phyloP scores from a whole-genome alignment of 2,113 vertebrate species.

The Tupaia tana region DNA sequence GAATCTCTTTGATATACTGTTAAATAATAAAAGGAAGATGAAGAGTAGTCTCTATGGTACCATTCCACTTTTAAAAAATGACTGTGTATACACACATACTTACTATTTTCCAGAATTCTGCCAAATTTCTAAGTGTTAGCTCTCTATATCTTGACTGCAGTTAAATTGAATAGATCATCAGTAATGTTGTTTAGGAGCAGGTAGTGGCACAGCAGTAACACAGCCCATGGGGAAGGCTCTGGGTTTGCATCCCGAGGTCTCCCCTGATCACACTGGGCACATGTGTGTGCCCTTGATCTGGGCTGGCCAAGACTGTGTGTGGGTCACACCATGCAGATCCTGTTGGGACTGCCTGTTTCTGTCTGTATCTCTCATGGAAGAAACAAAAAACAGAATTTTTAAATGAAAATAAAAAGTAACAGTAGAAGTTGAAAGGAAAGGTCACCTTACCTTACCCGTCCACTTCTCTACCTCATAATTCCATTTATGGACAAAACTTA shows the following conservation, averaged over 20 bases:
- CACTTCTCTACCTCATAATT: background rate
- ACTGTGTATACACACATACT: background rate
- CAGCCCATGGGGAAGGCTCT: no score
- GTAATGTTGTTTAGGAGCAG: background rate
- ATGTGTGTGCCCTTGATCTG: no score
- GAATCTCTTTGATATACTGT: background rate
- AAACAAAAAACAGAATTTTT: background rate
- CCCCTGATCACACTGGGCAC: no score
- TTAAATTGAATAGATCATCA: slow-evolving; percentile 25
- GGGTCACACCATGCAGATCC: no score
- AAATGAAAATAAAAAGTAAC: background rate
- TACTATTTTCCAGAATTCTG: slow-evolving; percentile 31
- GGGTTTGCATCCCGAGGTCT: no score
- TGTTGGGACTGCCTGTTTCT: no score
- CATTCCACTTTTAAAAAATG: background rate
- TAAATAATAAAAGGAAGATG: background rate
- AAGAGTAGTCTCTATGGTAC: background rate
- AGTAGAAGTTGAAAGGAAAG: slow-evolving; percentile 47
- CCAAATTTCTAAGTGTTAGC: background rate
- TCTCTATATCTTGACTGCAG: slow-evolving; percentile 38
- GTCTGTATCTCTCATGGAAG: no score
- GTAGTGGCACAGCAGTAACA: no score
- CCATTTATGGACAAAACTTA: slow-evolving; percentile 43
- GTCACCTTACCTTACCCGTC: background rate
- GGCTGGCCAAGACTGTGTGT: no score